Evolutionary conservation across 2,113 vertebrate species (phyloP), one percentile per base, ranked within the genome.

Genomic region (Aspiorhynchus laticeps): DNA sequence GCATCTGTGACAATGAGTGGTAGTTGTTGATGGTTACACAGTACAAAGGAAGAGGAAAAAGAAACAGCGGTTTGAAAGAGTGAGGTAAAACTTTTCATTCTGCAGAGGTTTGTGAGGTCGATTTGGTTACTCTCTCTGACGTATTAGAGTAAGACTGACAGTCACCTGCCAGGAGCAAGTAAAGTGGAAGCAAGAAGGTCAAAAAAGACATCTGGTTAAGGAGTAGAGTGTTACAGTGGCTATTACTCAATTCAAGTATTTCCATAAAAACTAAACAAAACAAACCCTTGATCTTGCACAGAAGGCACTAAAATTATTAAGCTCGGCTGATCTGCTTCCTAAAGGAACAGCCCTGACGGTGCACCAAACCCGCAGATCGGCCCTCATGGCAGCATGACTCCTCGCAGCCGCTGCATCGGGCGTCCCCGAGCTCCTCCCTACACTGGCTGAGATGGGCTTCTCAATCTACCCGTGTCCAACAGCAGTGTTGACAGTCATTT

Each of bases 241-340:
- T 84, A 83, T 89, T 87, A 89, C 78, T 86, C 31, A 86, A 89
- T 96, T 95, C 94, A 95, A 95, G 93, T 96, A 92, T 94, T 94
- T 93, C 93, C 93, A 36, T 77, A 83, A 87, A 61, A 31, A 53
- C 2, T 0, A 3, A 48, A 15, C 56, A 31, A 3, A 46, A 48
- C 48, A 71, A 85, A 80, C 79, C 85, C 84, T 93, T 93, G 89
- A 93, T 94, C 93, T 93, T 86, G 93, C 59, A 87, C 93, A 90
- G 92, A 97, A 97, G 96, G 96, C 96, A 96, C 96, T 96, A 86
- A 63, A 95, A 73, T 86, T 56, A 85, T 84, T 84, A 84, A 56
- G 77, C 76, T 80, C 76, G 79, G 33, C 80, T 80, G 65, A 51
- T 74, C 82, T 84, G 82, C 76, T n/a, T 48, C 83, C 31, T 80